phyloP scores from a whole-genome alignment of 2,797 vertebrate species.

The Falco concolor region DNA sequence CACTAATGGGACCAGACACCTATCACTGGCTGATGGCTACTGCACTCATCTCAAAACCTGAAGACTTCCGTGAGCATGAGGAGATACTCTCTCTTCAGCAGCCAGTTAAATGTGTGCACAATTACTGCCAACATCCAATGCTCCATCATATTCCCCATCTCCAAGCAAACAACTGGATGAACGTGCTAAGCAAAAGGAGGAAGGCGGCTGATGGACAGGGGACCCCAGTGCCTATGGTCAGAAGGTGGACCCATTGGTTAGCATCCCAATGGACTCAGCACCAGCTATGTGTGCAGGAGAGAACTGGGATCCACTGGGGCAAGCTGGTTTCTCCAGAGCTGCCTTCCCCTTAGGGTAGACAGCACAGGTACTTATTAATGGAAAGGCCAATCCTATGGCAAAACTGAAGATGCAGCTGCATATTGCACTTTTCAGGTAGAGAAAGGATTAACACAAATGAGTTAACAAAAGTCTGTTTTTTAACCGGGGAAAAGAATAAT shows the following conservation, averaged over 20 bases:
- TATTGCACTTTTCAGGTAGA: neutral
- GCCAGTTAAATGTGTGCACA: neutral
- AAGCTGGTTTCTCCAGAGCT: neutral
- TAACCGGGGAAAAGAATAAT: neutral
- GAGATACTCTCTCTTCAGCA: neutral
- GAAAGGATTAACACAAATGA: slow-evolving; percentile 8
- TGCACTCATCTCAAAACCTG: neutral
- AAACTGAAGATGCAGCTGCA: neutral
- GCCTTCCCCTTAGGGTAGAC: neutral
- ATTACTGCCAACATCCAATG: neutral
- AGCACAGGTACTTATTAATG: neutral
- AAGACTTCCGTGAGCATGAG: neutral
- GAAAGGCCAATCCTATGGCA: neutral
- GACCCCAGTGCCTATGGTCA: neutral
- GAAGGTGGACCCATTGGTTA: neutral
- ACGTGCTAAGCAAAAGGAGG: neutral
- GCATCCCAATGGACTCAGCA: neutral
- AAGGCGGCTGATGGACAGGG: neutral
- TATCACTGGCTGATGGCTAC: neutral
- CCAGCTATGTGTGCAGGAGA: neutral
- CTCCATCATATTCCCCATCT: neutral
- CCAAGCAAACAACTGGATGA: neutral
- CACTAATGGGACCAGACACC: rapidly evolving
- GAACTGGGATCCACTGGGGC: neutral
- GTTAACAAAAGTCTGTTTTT: neutral